Conservation (phyloP, 2,888 invertebrate genomes). For the Mythimna ferrago region DNA sequence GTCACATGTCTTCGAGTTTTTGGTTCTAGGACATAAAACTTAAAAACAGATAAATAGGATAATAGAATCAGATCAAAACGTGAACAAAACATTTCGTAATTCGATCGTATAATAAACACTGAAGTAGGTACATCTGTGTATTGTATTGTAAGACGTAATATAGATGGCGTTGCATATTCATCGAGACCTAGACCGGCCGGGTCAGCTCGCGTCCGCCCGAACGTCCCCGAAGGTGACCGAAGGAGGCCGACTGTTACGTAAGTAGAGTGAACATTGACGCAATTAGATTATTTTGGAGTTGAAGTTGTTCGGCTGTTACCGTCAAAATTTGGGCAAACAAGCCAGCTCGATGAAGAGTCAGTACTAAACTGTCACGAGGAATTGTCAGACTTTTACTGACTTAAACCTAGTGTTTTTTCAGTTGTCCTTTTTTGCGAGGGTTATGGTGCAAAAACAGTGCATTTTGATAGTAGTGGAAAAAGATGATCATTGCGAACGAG, state of each 20-base stretch:
- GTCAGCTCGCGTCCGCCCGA: slow-evolving; percentile 51
- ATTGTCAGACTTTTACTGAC: too few relatives aligned
- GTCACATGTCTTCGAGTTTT: too few relatives aligned
- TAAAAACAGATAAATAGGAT: not conserved
- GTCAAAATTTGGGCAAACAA: not conserved
- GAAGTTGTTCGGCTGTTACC: slow-evolving; percentile 4
- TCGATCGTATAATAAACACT: slow-evolving; percentile 18
- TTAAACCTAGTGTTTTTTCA: too few relatives aligned
- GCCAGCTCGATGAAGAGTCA: too few relatives aligned
- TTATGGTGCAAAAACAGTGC: too few relatives aligned
- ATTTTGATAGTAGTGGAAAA: too few relatives aligned
- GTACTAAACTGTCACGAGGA: too few relatives aligned
- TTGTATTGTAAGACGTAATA: slow-evolving; percentile 53
- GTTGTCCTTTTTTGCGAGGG: too few relatives aligned
- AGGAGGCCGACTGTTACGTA: slow-evolving; percentile 20
- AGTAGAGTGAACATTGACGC: slow-evolving; percentile 4
- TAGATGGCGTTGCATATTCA: slow-evolving; percentile 61
- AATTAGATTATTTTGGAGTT: not conserved
- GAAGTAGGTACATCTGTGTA: slow-evolving; percentile 34
- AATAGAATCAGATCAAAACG: slow-evolving; percentile 1
- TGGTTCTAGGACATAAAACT: too few relatives aligned
- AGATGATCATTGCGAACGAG: too few relatives aligned
- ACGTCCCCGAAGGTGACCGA: slow-evolving; percentile 6
- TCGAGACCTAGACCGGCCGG: slow-evolving; percentile 53
- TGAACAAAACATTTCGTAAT: slow-evolving; percentile 38